Evolutionary conservation across 2,113 vertebrate species (phyloP), one percentile per base, ranked within the genome.

Genomic region (Clarias batrachus): DNA sequence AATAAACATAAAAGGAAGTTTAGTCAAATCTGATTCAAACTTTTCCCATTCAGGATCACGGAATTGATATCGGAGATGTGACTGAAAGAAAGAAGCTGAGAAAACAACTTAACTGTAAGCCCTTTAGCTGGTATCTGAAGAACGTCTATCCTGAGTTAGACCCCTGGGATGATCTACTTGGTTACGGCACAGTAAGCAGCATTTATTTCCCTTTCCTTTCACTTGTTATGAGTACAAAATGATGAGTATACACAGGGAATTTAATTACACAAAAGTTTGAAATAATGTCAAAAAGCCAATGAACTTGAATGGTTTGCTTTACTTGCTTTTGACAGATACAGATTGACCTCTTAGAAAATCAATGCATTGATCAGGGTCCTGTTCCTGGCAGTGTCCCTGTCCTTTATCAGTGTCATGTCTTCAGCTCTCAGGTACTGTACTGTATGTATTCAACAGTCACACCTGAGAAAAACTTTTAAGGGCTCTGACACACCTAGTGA

Each of bases 81-180:
- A 96, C 96, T 0, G 97, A 98, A 90, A 96, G 97, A 90, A 97
- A 96, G 92, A 94, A 95, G 0, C 86, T 99, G 74, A 94, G 96
- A 84, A 95, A 96, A 91, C 96, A 90, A 85, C 92, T 99, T 73
- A 96, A 97, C 11, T 99, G 98, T 88, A 98, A 97, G 70, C 97
- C 96, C 54, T 99, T 99, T 90, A 95, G 96, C 91, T 98, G 97
- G 97, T 99, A 99, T 88, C 91, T 99, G 92, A 96, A 98, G 88
- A 96, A 99, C 0, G 94, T 99, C 85, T 98, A 98, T 89, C 96
- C 97, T 1, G 88, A 92, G 90, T 95, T 99, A 93, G 86, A 92
- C 4, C 85, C 87, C 16, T 82, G 89, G 65, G 0, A 30, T 0
- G n/a, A 91, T 81, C 19, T 95, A 7, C 6, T 91, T 0, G 90